Evolutionary conservation across 2,888 invertebrate genomes (phyloP).

Genomic region (Orgyia antiqua): DNA sequence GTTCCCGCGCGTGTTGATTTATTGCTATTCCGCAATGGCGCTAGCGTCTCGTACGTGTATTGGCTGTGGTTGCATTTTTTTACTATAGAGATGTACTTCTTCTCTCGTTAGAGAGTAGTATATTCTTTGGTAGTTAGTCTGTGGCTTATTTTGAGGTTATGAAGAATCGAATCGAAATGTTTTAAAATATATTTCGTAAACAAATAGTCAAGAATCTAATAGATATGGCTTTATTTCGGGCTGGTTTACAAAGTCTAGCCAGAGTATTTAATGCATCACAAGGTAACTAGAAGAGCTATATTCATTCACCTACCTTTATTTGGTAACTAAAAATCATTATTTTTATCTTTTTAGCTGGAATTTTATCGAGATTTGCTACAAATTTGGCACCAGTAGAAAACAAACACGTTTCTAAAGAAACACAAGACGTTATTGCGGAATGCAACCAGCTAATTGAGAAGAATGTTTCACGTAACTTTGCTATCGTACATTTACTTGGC

Average conservation of each 20-base stretch:
- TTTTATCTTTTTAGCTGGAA: constrained; percentile 39
- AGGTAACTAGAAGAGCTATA: constrained; percentile 35
- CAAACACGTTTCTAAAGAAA: constrained; percentile 38
- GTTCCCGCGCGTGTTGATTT: no score
- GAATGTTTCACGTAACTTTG: constrained; percentile 84
- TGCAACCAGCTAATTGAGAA: constrained; percentile 81
- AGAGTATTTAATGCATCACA: constrained; percentile 41
- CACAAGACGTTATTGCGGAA: constrained; percentile 77
- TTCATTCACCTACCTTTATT: not conserved
- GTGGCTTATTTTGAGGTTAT: no score
- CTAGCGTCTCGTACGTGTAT: no score
- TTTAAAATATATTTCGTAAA: no score
- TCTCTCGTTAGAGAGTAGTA: no score
- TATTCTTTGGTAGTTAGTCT: no score
- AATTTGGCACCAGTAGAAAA: constrained; percentile 39
- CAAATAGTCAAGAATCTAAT: not conserved
- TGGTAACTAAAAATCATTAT: not conserved
- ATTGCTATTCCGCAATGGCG: no score
- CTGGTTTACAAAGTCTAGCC: constrained; percentile 51
- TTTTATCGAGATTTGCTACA: constrained; percentile 55
- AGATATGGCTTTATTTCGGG: constrained; percentile 49
- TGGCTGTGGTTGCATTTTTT: no score
- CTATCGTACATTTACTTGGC: constrained; percentile 88
- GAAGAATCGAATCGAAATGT: no score
- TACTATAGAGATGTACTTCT: no score